Percentiles rank a stretch among this genome's conserved stretches.
Conservation (phyloP, 2,888 invertebrate genomes). For the Ethmia dodecea region DNA sequence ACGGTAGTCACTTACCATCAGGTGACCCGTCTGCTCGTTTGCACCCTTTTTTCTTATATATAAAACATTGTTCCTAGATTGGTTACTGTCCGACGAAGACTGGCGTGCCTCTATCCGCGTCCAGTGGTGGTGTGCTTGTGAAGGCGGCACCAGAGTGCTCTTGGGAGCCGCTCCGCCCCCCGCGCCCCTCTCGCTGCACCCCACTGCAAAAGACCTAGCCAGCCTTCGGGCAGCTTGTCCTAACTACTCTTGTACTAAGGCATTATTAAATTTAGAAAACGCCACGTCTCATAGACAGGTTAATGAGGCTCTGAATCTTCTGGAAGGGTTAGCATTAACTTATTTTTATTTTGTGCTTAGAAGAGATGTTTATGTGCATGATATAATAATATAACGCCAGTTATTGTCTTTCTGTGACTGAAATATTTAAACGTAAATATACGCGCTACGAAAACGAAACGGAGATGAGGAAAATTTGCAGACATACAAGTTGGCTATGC, state of each 20-base stretch:
- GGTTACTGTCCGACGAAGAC: conserved; percentile 50
- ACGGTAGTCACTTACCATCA: too few species aligned
- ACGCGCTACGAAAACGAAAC: too few species aligned
- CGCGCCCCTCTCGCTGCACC: conserved; percentile 40
- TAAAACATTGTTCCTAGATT: conserved; percentile 35
- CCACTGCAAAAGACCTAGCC: conserved; percentile 55
- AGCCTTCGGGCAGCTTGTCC: conserved; percentile 72
- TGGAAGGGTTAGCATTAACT: conserved; percentile 78
- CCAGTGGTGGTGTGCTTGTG: conserved; percentile 54
- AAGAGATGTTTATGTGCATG: too few species aligned
- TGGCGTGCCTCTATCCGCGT: conserved; percentile 51
- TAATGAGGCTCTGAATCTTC: conserved; percentile 67
- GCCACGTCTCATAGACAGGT: conserved; percentile 80
- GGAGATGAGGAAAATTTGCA: too few species aligned
- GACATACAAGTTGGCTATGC: too few species aligned
- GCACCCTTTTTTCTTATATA: too few species aligned
- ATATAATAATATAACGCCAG: too few species aligned
- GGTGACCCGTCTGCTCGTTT: too few species aligned
- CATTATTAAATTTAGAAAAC: conserved; percentile 79
- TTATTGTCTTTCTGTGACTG: too few species aligned
- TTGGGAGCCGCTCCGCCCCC: conserved; percentile 31
- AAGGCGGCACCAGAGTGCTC: conserved; percentile 29
- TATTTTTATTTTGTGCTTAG: too few species aligned
- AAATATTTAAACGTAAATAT: too few species aligned
- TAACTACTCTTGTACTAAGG: conserved; percentile 65